Evolutionary conservation across 2,888 invertebrate genomes (phyloP).

Genomic region (Cantharis nigra): DNA sequence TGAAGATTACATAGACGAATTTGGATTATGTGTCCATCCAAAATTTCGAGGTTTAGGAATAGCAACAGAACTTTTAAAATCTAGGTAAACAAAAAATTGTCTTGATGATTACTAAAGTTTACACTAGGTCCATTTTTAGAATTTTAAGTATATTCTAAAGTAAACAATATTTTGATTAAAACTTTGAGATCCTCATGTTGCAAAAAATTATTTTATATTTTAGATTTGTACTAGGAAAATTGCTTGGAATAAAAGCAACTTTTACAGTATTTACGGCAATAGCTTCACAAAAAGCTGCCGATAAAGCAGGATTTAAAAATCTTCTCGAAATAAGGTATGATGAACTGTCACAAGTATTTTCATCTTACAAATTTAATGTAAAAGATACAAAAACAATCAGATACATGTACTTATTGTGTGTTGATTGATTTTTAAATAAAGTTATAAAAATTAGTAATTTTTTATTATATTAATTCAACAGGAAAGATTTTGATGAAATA

Average conservation of each 20-base stretch:
- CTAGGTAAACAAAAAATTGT: conserved; percentile 1
- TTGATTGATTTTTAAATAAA: background rate
- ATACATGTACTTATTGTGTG: conserved; percentile 6
- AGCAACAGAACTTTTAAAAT: conserved; percentile 18
- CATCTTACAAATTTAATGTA: background rate
- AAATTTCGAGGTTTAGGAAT: conserved; percentile 13
- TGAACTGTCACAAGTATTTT: conserved; percentile 2
- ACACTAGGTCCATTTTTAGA: too few species aligned
- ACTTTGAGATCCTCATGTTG: background rate
- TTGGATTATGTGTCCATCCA: conserved; percentile 19
- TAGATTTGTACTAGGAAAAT: conserved; percentile 2
- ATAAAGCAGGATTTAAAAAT: conserved; percentile 11
- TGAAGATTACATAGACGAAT: conserved; percentile 19
- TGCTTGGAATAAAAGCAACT: conserved; percentile 7
- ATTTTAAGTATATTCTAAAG: too few species aligned
- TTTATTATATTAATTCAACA: too few species aligned
- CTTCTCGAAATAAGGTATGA: conserved; percentile 2
- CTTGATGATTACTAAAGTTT: too few species aligned
- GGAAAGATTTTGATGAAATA: too few species aligned
- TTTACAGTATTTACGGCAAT: conserved; percentile 10
- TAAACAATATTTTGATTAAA: background rate
- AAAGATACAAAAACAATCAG: conserved; percentile 2
- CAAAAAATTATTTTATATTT: background rate
- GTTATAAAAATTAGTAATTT: background rate
- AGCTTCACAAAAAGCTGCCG: conserved; percentile 18